Conservation (phyloP, 2,797 vertebrate species). For the Heterohyrax brucei region DNA sequence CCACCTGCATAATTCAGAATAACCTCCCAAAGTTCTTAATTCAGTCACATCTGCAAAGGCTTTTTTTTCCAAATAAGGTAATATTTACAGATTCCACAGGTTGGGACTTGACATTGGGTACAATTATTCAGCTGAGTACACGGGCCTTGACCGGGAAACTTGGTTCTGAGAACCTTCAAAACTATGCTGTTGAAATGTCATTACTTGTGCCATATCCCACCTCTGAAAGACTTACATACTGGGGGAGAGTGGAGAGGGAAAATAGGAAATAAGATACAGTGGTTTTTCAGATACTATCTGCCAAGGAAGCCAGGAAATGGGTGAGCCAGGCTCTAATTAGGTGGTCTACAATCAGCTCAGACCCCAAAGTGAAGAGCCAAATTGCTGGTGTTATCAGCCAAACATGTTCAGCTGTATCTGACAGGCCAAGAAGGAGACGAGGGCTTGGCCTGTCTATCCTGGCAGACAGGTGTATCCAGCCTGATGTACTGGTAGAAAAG, state of each 20-base stretch:
- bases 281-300: constrained; percentile 12
- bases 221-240: not conserved
- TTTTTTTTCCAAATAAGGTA: not conserved
- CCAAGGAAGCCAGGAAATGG: not conserved
- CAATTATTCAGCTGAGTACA: not conserved
- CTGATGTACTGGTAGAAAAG: not conserved
- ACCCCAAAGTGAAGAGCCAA: constrained; percentile 53
- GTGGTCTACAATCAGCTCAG: constrained; percentile 23
- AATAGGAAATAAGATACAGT: not conserved
- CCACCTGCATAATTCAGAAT: not conserved
- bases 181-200: not conserved
- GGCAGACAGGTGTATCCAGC: not conserved
- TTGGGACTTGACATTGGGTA: not conserved
- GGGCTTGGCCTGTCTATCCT: not conserved
- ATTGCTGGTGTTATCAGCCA: not conserved
- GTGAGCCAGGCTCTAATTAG: constrained; percentile 37
- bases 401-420: not conserved
- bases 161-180: not conserved
- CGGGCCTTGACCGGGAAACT: not conserved
- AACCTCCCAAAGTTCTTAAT: not conserved
- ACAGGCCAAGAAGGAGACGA: not conserved
- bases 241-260: not conserved
- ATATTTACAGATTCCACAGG: not conserved
- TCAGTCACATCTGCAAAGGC: not conserved
- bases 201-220: accelerated